Percentiles rank a stretch among this genome's conserved stretches.
Evolutionary conservation across 2,797 vertebrate species (phyloP).

Genomic region (Vespertilio murinus): DNA sequence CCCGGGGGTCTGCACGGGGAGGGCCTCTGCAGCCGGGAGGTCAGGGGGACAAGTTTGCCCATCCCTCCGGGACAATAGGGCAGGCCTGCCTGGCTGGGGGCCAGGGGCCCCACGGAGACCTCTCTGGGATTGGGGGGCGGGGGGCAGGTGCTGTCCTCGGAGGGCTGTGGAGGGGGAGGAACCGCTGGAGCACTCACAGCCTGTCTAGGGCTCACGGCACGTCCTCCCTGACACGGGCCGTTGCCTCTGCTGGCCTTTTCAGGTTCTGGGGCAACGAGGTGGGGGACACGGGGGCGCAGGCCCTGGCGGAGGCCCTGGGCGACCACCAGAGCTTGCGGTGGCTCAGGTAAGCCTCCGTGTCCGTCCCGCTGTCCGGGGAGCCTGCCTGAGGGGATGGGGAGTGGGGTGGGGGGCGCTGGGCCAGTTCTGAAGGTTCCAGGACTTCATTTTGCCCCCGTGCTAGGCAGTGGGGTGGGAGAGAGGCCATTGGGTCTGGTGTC

Average conservation of each 20-base stretch:
- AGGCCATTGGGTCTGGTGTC: neutral
- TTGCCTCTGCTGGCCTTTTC: neutral
- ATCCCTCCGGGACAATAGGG: neutral
- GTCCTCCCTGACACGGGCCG: neutral
- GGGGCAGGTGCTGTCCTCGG: neutral
- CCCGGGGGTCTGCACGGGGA: neutral
- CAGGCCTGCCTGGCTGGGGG: neutral
- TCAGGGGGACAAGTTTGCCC: neutral
- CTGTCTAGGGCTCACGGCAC: neutral
- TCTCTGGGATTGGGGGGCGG: neutral
- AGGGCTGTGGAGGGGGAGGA: rapidly evolving
- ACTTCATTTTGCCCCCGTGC: neutral
- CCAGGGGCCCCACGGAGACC: neutral
- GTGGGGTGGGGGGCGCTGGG: neutral
- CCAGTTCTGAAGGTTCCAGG: neutral
- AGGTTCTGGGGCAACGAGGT: constrained; percentile 93
- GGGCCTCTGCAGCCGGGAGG: neutral
- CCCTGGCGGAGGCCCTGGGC: constrained; percentile 87
- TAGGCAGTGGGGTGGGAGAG: neutral
- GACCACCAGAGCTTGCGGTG: constrained; percentile 85
- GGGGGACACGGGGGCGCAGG: constrained; percentile 87
- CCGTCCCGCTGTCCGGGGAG: neutral
- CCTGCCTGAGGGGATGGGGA: neutral
- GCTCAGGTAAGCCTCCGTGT: constrained; percentile 86
- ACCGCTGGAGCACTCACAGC: rapidly evolving